Evolutionary conservation across 2,113 vertebrate species (phyloP).

Genomic region (Podocnemis expansa): DNA sequence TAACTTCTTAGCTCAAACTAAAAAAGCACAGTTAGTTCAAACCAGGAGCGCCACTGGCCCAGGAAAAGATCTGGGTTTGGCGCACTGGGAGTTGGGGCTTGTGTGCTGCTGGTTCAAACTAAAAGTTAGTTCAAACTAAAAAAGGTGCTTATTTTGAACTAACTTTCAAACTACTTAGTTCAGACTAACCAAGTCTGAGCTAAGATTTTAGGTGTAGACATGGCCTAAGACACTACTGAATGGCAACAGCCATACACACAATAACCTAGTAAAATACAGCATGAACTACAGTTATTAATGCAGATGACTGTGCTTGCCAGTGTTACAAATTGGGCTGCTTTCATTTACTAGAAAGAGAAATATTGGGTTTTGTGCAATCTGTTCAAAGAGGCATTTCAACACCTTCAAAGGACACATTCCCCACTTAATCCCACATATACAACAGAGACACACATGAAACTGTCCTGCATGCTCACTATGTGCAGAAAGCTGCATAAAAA

Average conservation of each 20-base stretch:
- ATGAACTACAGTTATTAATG: constrained; percentile 28
- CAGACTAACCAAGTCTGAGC: too few species aligned
- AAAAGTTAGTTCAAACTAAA: too few species aligned
- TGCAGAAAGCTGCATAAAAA: not conserved
- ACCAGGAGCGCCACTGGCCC: too few species aligned
- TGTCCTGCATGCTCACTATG: rapidly evolving
- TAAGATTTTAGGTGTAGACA: too few species aligned
- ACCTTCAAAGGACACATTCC: not conserved
- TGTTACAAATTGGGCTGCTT: not conserved
- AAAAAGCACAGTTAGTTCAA: too few species aligned
- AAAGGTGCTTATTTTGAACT: too few species aligned
- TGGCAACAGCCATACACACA: not conserved
- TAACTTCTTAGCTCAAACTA: too few species aligned
- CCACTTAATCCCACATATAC: not conserved
- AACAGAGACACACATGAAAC: not conserved
- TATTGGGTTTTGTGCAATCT: not conserved
- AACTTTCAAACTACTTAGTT: too few species aligned
- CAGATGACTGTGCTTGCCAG: not conserved
- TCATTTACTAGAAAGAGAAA: constrained; percentile 24
- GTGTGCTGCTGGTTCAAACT: too few species aligned
- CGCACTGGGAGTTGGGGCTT: too few species aligned
- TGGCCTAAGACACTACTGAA: not conserved
- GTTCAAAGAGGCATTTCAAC: not conserved
- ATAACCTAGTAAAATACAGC: not conserved
- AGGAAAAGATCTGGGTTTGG: too few species aligned